phyloP scores from a whole-genome alignment of 1,140 invertebrate genomes.

The Bombus consobrinus region DNA sequence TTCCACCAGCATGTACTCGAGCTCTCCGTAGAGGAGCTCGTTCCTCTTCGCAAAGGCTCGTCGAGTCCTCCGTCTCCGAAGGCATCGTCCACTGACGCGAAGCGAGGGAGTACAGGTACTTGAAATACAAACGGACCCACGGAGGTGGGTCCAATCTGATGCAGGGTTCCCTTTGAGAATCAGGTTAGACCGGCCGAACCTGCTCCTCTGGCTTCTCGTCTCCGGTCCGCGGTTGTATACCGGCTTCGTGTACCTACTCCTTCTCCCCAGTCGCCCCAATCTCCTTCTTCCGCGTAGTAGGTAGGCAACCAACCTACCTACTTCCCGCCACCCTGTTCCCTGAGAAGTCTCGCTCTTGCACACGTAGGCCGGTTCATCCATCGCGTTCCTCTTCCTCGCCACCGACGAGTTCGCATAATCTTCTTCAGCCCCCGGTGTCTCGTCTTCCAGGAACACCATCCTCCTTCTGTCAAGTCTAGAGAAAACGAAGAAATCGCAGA shows the following conservation, averaged over 20 bases:
- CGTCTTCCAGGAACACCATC: not conserved
- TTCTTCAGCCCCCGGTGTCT: not conserved
- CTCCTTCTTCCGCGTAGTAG: constrained; percentile 78
- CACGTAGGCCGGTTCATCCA: constrained; percentile 24
- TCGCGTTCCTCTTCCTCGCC: constrained; percentile 20
- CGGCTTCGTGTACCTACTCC: constrained; percentile 75
- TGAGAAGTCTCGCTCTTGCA: constrained; percentile 36
- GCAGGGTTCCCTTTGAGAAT: constrained; percentile 81
- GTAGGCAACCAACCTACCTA: constrained; percentile 75
- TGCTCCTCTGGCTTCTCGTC: constrained; percentile 79
- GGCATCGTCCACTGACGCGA: constrained; percentile 71
- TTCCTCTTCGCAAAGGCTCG: constrained; percentile 53
- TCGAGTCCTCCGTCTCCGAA: constrained; percentile 66
- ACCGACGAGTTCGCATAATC: not conserved
- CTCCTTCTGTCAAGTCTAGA: not conserved
- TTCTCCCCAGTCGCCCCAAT: constrained; percentile 72
- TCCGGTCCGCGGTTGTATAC: constrained; percentile 74
- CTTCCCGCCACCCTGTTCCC: constrained; percentile 72
- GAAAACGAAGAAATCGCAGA: no score
- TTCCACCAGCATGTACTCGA: no score
- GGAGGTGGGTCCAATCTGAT: constrained; percentile 80
- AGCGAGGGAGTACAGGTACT: constrained; percentile 79
- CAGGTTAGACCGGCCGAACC: constrained; percentile 84
- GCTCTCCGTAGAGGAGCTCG: constrained; percentile 31
- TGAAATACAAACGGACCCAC: constrained; percentile 81